Percentiles rank a stretch among this genome's conserved stretches.
Evolutionary conservation across 2,113 vertebrate species (phyloP).

Genomic region (Raphicerus campestris): DNA sequence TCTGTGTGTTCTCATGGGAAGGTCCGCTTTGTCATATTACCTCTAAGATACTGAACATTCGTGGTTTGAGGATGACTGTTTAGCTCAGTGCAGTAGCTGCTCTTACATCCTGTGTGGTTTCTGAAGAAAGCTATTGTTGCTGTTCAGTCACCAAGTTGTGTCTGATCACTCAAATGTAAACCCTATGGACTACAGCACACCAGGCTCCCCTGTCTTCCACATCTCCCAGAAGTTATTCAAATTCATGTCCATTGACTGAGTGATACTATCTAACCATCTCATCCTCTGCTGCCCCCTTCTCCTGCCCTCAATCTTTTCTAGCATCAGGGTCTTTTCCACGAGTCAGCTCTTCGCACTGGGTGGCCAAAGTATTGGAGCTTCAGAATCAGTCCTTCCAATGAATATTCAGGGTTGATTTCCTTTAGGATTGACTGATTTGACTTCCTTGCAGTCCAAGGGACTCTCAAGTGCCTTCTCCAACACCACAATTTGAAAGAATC

Average conservation of each 20-base stretch:
- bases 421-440: background rate
- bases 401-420: background rate
- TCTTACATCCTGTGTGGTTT: background rate
- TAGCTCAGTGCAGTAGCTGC: background rate
- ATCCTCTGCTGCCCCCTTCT: background rate
- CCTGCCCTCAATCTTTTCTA: background rate
- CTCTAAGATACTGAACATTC: background rate
- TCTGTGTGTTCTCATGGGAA: background rate
- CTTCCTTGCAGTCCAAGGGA: background rate
- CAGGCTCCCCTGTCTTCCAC: background rate
- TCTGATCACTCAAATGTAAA: background rate
- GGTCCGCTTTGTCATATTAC: background rate
- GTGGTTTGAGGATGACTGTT: background rate
- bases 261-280: background rate
- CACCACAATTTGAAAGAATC: background rate
- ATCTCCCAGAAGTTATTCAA: background rate
- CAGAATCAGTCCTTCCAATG: background rate
- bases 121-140: background rate
- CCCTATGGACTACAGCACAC: background rate
- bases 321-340: background rate
- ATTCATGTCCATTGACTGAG: background rate
- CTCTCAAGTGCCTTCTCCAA: background rate
- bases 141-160: background rate
- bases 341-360: background rate
- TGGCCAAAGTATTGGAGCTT: background rate